These are phyloP conservation scores for Unio delphinus DNA, from an alignment of 2,888 invertebrate genomes.

Conservation along the genomic window DNA sequence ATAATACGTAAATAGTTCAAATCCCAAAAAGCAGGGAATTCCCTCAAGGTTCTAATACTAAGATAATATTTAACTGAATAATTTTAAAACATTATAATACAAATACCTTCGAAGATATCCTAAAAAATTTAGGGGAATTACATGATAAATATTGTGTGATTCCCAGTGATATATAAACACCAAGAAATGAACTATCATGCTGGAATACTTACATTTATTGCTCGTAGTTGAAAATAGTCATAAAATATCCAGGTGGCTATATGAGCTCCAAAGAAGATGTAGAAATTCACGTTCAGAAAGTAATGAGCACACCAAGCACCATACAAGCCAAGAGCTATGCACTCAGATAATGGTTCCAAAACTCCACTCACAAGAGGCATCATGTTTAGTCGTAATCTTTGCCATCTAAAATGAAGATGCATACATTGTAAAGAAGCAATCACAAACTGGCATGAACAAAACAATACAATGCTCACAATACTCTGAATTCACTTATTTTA, in stretches of 20 bases:
- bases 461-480: no score
- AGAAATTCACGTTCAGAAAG: conserved; percentile 65
- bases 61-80: not conserved
- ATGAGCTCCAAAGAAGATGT: conserved; percentile 61
- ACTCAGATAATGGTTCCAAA: conserved; percentile 67
- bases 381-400: conserved; percentile 68
- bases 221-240: conserved; percentile 63
- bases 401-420: conserved; percentile 57
- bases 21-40: not conserved
- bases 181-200: not conserved
- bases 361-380: conserved; percentile 63
- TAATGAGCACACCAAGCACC: conserved; percentile 63
- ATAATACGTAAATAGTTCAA: not conserved
- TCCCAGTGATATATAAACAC: no score
- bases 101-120: no score
- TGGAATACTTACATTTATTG: conserved; percentile 59
- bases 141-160: no score
- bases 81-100: no score
- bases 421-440: not conserved
- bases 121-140: no score
- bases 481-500: no score
- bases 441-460: no score
- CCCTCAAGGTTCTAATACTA: not conserved
- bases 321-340: conserved; percentile 62
- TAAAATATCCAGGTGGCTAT: conserved; percentile 55